Evolutionary conservation across 92 coral and sea anemone species (phyloP).

Genomic region (Actinernus sp.): DNA sequence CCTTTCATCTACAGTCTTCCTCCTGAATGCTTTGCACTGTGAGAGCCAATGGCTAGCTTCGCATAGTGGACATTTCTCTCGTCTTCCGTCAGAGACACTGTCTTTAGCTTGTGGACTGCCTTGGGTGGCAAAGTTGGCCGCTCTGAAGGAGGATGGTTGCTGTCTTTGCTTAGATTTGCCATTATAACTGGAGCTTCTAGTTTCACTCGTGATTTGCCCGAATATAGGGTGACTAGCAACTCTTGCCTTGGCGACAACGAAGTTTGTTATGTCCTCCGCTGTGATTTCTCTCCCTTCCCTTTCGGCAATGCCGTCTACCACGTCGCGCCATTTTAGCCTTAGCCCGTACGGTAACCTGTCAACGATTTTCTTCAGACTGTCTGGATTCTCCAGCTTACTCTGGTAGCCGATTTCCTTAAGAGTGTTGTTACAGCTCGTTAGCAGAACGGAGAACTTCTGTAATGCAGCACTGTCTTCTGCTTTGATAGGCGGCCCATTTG

Average conservation of each 20-base stretch:
- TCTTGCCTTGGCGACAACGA: neutral
- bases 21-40: slow-evolving; percentile 18
- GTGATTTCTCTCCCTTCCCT: slow-evolving; percentile 26
- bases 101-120: too few species aligned
- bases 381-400: slow-evolving; percentile 46
- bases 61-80: slow-evolving; percentile 24
- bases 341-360: slow-evolving; percentile 39
- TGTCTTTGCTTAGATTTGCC: neutral
- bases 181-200: neutral
- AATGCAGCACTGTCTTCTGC: too few species aligned
- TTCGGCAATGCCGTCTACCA: slow-evolving; percentile 47
- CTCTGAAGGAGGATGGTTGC: neutral
- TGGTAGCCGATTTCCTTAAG: slow-evolving; percentile 58
- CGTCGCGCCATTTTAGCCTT: slow-evolving; percentile 54
- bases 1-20: slow-evolving; percentile 1
- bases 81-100: too few species aligned
- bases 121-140: too few species aligned
- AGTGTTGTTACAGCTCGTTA: slow-evolving; percentile 44
- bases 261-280: slow-evolving; percentile 12
- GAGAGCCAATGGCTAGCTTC: slow-evolving; percentile 1
- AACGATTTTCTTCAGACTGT: slow-evolving; percentile 47
- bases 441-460: neutral
- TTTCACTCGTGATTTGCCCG: neutral
- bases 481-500: too few species aligned
- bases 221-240: neutral